A percentile compares a stretch with the other conserved stretches of the same genome.
Conservation (phyloP, 2,797 vertebrate genomes). For the Melanotaenia parkinsoni region DNA sequence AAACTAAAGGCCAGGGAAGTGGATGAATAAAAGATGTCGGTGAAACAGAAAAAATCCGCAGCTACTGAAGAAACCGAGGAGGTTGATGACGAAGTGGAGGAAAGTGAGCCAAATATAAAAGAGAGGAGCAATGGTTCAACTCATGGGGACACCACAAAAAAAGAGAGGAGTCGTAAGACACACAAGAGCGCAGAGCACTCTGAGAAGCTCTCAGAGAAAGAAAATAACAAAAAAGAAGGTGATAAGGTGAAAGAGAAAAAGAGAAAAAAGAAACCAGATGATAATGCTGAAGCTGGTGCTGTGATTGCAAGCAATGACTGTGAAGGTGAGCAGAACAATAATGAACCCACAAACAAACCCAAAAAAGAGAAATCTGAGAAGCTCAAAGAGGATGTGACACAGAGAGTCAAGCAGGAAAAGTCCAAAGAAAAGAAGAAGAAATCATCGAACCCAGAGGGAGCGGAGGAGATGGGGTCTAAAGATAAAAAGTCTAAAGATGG, state of each 20-base stretch:
- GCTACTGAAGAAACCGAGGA: constrained; percentile 82
- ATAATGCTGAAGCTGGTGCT: constrained; percentile 52
- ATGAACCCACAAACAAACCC: constrained; percentile 72
- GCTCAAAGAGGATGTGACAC: constrained; percentile 68
- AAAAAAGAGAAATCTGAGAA: constrained; percentile 77
- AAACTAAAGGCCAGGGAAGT: constrained; percentile 79
- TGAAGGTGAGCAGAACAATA: constrained; percentile 80
- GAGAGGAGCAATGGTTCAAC: constrained; percentile 58
- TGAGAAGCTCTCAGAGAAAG: constrained; percentile 29
- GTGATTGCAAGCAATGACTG: constrained; percentile 58
- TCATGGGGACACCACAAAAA: constrained; percentile 49
- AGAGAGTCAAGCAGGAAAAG: constrained; percentile 67
- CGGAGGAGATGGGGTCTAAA: constrained; percentile 73
- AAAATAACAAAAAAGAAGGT: constrained; percentile 57
- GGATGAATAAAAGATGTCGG: constrained; percentile 92
- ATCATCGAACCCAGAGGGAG: constrained; percentile 59
- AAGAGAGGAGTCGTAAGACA: constrained; percentile 71
- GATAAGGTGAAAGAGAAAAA: constrained; percentile 68
- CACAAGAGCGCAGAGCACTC: constrained; percentile 53
- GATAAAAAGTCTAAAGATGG: constrained; percentile 82
- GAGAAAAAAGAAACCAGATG: constrained; percentile 74
- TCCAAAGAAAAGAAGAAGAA: constrained; percentile 79
- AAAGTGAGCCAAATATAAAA: constrained; percentile 74
- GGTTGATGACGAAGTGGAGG: constrained; percentile 78
- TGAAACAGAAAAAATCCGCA: constrained; percentile 86